Evolutionary conservation across 1,140 invertebrate species (phyloP), one percentile per base, ranked within the genome.

Genomic region (Heliconius congener): DNA sequence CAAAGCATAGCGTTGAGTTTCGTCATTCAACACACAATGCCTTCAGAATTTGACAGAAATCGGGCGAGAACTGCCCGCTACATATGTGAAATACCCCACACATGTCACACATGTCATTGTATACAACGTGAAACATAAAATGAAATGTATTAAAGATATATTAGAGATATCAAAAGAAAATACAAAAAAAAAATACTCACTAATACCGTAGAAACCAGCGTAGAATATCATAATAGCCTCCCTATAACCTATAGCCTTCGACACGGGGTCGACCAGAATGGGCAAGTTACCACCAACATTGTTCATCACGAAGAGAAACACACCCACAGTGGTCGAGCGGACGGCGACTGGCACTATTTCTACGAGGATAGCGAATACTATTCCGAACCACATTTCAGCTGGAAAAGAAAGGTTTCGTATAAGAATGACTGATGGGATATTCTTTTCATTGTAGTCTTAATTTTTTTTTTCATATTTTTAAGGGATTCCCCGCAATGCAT

Each of bases 341-440:
- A 98, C 95, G 3, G 96, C 96, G 19, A 97, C 79, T 1, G 98
- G 97, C 11, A 98, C 97, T 80, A 98, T 97, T 94, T 98, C 98
- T 3, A 98, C 97, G 5, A 98, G 95, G 83, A 98, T 97, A 19
- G 98, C 97, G 87, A 98, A 98, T 4, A 98, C 96, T 79, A 98
- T 98, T 71, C 98, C 98, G 89, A 98, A 98, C 98, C 98, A 98
- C 97, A 98, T 98, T 95, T 98, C 98, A 89, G 98, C 97, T 97
- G 93, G 1, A 95, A 95, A 87, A 19, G 18, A 34, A 39, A 19
- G 2, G 11, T 46, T 46, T 46, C 42, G 42, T 0, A 2, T 37
- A 37, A 37, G 6, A 37, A 37, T 8, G 34, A 34, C 34, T 34
- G 2, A 34, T 34, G 3, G 34, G 34, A 42, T 42, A 13, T 13